Base-by-base conservation (phyloP, 2,797 vertebrate genomes). In the Neosilurus mollespiculum region DNA sequence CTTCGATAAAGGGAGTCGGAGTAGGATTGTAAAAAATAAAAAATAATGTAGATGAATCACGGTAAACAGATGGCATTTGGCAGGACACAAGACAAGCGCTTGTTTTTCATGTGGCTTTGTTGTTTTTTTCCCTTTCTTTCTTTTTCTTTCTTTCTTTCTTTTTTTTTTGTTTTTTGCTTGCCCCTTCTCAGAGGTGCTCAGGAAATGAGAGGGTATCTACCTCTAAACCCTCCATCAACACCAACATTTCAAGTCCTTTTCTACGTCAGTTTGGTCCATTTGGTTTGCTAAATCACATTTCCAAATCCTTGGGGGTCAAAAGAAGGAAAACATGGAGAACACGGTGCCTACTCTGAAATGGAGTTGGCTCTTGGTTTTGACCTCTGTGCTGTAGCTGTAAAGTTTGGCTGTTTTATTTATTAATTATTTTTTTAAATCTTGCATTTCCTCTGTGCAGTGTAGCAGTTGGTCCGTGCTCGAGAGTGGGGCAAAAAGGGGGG, bases 281-380 rank as follows among this genome's bases (percentile, higher is more conserved):
- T 58, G 54, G 18, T 34, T 75, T 75, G 18, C 26, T 56, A 56
- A 26, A 73, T 73, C 71, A 18, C 15, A 54, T 15, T 89, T 86
- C 24, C 88, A 91, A 92, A 92, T 93, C 92, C 92, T 94, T 89
- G 89, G 90, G 6, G 62, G 43, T 76, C 9, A 24, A 86, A 88
- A 89, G 91, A 92, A 87, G 90, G 65, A 65, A 66, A 80, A 81
- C 75, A n/a, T n/a, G n/a, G n/a, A 59, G 88, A 91, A 90, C 87
- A 86, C 89, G 84, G 62, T 92, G 91, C 84, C 79, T 82, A 70
- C 88, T 86, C 81, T 89, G 87, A 84, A 82, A 88, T 87, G 77
- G 24, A 58, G 1, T 79, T 79, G 22, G 54, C 30, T 54, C 58
- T 26, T n/a, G 51, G 54, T 30, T 85, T 83, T 73, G 80, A 82